Conservation (phyloP, 2,797 vertebrate genomes). For the Rhincodon typus region DNA sequence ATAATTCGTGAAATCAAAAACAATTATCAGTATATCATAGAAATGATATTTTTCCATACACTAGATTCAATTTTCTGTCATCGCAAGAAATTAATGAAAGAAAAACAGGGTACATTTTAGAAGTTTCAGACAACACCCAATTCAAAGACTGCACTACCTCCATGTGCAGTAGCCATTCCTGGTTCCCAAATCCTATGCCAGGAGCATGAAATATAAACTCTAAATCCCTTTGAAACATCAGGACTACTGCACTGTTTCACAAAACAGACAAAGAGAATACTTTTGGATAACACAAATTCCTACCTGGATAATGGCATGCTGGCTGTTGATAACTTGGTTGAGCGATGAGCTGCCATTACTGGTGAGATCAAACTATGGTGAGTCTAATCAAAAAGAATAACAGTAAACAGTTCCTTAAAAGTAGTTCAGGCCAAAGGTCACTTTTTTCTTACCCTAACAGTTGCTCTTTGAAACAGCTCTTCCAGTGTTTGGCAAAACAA, state of each 20-base stretch:
- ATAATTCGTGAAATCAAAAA: background rate
- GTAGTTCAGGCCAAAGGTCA: background rate
- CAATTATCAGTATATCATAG: background rate
- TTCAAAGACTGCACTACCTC: background rate
- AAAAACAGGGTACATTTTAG: background rate
- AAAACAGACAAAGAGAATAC: background rate
- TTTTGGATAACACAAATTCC: slow-evolving; percentile 38
- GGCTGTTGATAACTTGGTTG: slow-evolving; percentile 64
- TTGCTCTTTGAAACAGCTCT: background rate
- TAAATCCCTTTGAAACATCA: background rate
- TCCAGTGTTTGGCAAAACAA: background rate
- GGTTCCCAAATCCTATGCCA: background rate
- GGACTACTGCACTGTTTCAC: background rate
- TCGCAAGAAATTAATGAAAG: background rate
- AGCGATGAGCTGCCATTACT: slow-evolving; percentile 56
- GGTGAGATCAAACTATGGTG: slow-evolving; percentile 58
- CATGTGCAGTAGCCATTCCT: background rate
- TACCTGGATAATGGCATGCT: slow-evolving; percentile 68
- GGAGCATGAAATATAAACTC: background rate
- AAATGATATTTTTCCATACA: background rate
- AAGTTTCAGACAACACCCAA: background rate
- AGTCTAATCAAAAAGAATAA: slow-evolving; percentile 47
- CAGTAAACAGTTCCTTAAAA: background rate
- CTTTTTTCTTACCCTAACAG: background rate
- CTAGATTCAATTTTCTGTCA: background rate